Evolutionary conservation across 2,113 vertebrate species (phyloP).

Genomic region (Hyperoodon ampullatus): DNA sequence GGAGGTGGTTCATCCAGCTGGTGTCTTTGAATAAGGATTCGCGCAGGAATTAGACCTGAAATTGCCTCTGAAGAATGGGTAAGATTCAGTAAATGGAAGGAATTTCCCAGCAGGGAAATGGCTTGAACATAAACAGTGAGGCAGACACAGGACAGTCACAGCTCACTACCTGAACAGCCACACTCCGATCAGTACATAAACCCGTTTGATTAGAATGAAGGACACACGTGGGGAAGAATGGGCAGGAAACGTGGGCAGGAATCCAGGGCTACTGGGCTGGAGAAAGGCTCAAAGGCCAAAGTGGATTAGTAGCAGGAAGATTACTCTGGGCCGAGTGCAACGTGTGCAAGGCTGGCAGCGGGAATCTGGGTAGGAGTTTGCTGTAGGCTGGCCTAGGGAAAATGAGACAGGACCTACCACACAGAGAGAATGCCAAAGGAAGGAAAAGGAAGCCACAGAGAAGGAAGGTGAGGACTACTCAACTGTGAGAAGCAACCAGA

Average conservation of each 20-base stretch:
- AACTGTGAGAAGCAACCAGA: neutral
- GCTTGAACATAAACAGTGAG: neutral
- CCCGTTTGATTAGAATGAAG: neutral
- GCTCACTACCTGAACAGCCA: neutral
- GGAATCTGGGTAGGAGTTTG: neutral
- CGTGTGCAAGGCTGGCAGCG: neutral
- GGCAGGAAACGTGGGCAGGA: fast-evolving
- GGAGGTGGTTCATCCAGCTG: neutral
- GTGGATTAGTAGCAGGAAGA: neutral
- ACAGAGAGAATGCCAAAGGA: neutral
- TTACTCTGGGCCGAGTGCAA: neutral
- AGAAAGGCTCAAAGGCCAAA: neutral
- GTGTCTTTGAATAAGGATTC: neutral
- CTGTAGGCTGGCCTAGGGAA: neutral
- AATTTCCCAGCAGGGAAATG: neutral
- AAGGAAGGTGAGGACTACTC: neutral
- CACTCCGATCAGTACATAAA: too few relatives aligned
- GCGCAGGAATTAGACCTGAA: neutral
- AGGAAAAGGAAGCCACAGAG: neutral
- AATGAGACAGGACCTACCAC: neutral
- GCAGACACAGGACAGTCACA: neutral
- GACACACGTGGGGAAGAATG: fast-evolving
- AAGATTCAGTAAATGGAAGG: neutral
- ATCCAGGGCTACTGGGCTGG: neutral
- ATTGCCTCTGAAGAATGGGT: neutral